These are phyloP conservation scores for Paramisgurnus dabryanus DNA, from an alignment of 2,113 vertebrate species.

Conservation along the genomic window DNA sequence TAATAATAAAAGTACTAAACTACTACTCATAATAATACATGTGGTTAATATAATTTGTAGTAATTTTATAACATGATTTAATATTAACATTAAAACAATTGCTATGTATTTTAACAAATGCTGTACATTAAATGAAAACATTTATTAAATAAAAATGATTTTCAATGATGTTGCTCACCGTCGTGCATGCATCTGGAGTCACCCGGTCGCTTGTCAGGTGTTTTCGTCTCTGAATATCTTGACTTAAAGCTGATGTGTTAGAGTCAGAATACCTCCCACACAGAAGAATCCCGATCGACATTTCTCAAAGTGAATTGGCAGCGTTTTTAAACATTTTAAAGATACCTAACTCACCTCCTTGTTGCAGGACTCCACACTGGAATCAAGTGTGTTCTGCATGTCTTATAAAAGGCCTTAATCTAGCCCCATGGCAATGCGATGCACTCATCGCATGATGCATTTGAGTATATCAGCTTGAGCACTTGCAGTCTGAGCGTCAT, in stretches of 20 bases:
- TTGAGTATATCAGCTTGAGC: constrained; percentile 46
- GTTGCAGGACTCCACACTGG: constrained; percentile 36
- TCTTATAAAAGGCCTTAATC: constrained; percentile 48
- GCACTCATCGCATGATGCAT: constrained; percentile 45
- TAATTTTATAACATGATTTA: no score
- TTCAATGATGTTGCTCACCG: constrained; percentile 29
- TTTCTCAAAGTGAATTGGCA: constrained; percentile 21
- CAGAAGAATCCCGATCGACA: constrained; percentile 13
- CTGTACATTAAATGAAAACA: not conserved
- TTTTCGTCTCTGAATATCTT: not conserved
- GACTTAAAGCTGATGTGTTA: constrained; percentile 31
- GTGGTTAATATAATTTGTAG: no score
- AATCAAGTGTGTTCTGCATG: constrained; percentile 35
- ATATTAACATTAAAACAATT: no score
- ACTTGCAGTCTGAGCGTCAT: constrained; percentile 64
- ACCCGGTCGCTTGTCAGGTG: constrained; percentile 18
- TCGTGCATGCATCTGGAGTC: not conserved
- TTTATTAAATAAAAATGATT: not conserved
- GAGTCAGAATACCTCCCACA: constrained; percentile 28
- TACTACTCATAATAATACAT: not conserved
- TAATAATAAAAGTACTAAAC: not conserved
- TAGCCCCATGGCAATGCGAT: constrained; percentile 52
- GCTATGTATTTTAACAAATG: not conserved
- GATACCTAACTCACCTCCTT: constrained; percentile 26
- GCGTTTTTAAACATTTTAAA: constrained; percentile 11